phyloP scores from a whole-genome alignment of 2,797 vertebrate species.

The Molossus alvarezi region DNA sequence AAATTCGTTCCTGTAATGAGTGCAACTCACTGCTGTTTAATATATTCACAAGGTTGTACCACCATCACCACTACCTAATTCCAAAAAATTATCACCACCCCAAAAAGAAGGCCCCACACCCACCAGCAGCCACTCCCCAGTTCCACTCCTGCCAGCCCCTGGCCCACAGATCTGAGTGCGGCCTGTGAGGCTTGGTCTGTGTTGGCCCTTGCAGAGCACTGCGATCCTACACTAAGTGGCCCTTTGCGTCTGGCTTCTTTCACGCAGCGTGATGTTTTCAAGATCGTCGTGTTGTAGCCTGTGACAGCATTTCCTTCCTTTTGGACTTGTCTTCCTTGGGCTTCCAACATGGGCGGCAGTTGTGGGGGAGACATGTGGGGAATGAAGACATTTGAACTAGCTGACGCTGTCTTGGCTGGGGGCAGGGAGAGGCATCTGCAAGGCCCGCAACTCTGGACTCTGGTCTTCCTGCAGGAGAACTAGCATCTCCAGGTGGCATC shows the following conservation, averaged over 20 bases:
- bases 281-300: rapidly evolving
- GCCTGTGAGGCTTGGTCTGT: background rate
- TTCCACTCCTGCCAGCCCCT: background rate
- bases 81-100: background rate
- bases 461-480: background rate
- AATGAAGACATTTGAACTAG: background rate
- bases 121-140: background rate
- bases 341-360: background rate
- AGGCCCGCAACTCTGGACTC: background rate
- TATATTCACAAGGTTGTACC: background rate
- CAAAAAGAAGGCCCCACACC: background rate
- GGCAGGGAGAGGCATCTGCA: background rate
- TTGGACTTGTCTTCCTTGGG: background rate
- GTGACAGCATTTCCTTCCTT: background rate
- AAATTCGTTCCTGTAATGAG: background rate
- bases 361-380: background rate
- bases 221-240: background rate
- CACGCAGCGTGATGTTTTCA: background rate
- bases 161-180: background rate
- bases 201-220: background rate
- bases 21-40: background rate
- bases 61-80: background rate
- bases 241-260: background rate
- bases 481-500: background rate
- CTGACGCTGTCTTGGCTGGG: background rate